Conservation (phyloP, 1,140 invertebrate species). For the Polypedilum pembai region DNA sequence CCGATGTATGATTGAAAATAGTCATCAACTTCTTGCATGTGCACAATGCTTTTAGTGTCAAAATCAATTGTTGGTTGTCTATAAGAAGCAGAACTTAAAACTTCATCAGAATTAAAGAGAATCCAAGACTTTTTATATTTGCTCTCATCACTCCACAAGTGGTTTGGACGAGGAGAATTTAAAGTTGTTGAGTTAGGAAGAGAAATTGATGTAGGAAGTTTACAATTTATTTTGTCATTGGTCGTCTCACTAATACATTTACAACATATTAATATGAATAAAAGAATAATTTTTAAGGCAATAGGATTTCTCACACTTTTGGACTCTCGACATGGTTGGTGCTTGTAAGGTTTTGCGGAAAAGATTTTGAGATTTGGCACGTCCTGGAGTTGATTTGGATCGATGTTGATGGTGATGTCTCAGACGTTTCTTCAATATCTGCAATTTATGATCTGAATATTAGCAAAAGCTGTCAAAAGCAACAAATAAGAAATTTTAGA, state of each 20-base stretch:
- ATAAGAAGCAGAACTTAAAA: no score
- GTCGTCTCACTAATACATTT: neutral
- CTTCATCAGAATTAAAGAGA: neutral
- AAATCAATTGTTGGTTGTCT: neutral
- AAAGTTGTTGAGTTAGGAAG: neutral
- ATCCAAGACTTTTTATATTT: slow-evolving; percentile 24
- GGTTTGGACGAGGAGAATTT: neutral
- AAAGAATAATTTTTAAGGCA: neutral
- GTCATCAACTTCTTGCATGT: neutral
- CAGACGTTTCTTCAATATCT: slow-evolving; percentile 41
- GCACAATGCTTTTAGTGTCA: neutral
- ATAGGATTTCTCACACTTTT: neutral
- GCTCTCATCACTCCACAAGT: slow-evolving; percentile 7
- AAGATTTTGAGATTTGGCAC: neutral
- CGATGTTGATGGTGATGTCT: slow-evolving; percentile 29
- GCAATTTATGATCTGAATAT: slow-evolving; percentile 34
- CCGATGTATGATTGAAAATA: neutral
- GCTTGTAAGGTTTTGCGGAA: neutral
- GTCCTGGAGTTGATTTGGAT: neutral
- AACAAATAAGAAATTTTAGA: no score
- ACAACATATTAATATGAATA: neutral
- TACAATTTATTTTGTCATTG: neutral
- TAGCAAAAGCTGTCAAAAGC: neutral
- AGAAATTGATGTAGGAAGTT: neutral
- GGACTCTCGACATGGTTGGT: neutral